These are phyloP conservation scores for Saccostrea glomerata DNA, from an alignment of 1,140 invertebrate species.

Conservation along the genomic window DNA sequence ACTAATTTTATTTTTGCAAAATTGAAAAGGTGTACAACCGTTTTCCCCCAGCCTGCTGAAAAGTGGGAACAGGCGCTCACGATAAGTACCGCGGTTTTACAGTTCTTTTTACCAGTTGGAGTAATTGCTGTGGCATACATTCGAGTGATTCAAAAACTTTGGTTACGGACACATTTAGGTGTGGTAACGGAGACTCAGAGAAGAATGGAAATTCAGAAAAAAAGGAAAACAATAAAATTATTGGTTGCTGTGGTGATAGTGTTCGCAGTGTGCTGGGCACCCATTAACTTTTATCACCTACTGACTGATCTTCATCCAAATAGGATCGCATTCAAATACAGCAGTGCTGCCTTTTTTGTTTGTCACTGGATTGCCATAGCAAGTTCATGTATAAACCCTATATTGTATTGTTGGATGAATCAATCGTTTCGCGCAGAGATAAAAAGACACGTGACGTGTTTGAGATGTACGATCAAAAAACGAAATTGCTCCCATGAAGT, in stretches of 20 bases:
- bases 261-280: slow-evolving; percentile 81
- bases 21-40: slow-evolving; percentile 74
- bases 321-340: slow-evolving; percentile 64
- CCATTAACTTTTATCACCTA: slow-evolving; percentile 81
- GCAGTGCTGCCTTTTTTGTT: slow-evolving; percentile 77
- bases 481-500: slow-evolving; percentile 13
- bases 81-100: slow-evolving; percentile 79
- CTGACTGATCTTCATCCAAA: slow-evolving; percentile 80
- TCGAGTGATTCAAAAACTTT: slow-evolving; percentile 71
- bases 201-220: slow-evolving; percentile 71
- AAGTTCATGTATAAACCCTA: slow-evolving; percentile 81
- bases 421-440: slow-evolving; percentile 72
- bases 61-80: slow-evolving; percentile 77
- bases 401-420: slow-evolving; percentile 82
- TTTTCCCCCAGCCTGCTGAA: slow-evolving; percentile 63
- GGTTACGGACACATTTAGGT: slow-evolving; percentile 69
- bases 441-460: slow-evolving; percentile 47
- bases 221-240: slow-evolving; percentile 78
- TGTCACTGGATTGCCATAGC: slow-evolving; percentile 82
- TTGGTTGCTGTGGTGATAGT: slow-evolving; percentile 79
- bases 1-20: slow-evolving; percentile 50
- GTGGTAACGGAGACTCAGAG: slow-evolving; percentile 72
- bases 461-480: background rate
- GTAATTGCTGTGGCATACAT: slow-evolving; percentile 79
- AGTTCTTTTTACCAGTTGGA: slow-evolving; percentile 81